Evolutionary conservation across 2,113 vertebrate species (phyloP).

Genomic region (Tetrao urogallus): DNA sequence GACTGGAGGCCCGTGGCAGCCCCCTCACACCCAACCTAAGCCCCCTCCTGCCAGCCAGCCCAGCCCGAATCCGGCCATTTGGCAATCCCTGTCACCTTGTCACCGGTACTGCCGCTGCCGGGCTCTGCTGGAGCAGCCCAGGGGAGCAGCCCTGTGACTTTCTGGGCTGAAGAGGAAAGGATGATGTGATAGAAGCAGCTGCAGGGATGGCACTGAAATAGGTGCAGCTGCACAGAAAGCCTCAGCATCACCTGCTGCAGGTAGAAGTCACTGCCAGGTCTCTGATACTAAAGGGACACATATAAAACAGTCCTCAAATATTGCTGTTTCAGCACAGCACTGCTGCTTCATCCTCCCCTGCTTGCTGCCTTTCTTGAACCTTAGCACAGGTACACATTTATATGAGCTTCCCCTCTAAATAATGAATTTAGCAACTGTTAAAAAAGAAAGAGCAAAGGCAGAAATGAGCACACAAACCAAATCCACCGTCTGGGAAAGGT

Average conservation of each 20-base stretch:
- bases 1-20: neutral
- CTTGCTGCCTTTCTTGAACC: neutral
- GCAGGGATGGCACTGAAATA: neutral
- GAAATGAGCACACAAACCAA: neutral
- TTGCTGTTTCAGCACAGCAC: neutral
- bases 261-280: neutral
- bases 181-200: neutral
- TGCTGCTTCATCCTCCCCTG: neutral
- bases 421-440: neutral
- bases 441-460: neutral
- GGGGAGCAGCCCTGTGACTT: neutral
- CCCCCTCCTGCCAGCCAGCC: neutral
- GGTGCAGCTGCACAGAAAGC: neutral
- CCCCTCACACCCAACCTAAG: accelerated
- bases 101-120: too few species aligned
- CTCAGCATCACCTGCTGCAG: neutral
- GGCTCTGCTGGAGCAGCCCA: neutral
- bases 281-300: neutral
- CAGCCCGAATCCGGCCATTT: neutral
- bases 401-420: neutral
- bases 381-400: neutral
- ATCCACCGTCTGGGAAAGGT: neutral
- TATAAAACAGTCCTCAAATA: neutral
- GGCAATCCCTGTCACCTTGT: neutral
- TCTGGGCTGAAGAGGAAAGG: neutral